Percentiles rank a stretch among this genome's conserved stretches.
phyloP scores from a whole-genome alignment of 2,113 vertebrate species.

The Cavia aperea region DNA sequence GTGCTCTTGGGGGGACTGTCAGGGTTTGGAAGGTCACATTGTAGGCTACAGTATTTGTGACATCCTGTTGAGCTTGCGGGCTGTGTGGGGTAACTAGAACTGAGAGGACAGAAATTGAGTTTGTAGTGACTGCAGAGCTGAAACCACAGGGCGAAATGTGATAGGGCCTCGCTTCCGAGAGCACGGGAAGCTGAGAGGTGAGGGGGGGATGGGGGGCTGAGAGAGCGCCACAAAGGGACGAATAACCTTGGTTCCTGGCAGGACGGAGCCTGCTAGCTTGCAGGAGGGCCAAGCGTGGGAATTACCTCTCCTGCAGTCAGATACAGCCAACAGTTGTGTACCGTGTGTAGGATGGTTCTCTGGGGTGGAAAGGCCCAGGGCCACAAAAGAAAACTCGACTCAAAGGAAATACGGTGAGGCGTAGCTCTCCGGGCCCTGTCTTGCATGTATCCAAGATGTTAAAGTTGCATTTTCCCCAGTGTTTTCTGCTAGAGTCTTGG shows the following conservation, averaged over 20 bases:
- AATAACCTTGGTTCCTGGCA: constrained; percentile 50
- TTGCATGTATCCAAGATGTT: not conserved
- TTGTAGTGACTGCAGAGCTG: constrained; percentile 58
- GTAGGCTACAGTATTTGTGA: constrained; percentile 1
- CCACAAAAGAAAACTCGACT: not conserved
- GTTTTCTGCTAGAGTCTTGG: not conserved
- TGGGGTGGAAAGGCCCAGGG: not conserved
- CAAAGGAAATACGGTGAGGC: not conserved
- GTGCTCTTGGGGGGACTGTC: not conserved
- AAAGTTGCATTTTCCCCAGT: not conserved
- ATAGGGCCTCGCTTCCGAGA: not conserved
- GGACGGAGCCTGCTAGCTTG: not conserved
- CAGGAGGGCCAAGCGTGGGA: not conserved
- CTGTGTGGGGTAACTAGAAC: constrained; percentile 33
- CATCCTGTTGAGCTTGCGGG: not conserved
- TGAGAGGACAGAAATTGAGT: constrained; percentile 53
- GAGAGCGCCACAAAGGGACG: not conserved
- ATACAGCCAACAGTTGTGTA: not conserved
- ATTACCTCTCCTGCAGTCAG: not conserved
- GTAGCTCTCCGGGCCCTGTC: not conserved
- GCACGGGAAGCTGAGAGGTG: constrained; percentile 36
- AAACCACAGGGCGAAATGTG: constrained; percentile 58
- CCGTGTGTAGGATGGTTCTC: accelerated
- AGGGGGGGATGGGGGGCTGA: not conserved
- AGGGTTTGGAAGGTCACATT: constrained; percentile 22